Evolutionary conservation across 2,888 invertebrate genomes (phyloP), one percentile per base, ranked within the genome.

Genomic region (Temnothorax unifasciatus): DNA sequence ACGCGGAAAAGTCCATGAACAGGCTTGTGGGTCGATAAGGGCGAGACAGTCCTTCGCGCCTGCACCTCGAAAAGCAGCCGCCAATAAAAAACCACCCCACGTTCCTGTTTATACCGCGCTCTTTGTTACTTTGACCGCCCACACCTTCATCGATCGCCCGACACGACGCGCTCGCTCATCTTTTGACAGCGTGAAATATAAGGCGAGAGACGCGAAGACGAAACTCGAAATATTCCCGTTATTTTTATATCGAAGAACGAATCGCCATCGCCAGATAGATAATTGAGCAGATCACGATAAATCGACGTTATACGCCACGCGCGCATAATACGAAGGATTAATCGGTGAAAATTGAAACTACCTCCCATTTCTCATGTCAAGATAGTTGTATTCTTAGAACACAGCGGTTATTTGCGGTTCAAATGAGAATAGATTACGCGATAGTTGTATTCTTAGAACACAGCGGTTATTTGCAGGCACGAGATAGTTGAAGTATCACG

Each of bases 71-170:
- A 85, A 88, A 90, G 81, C 83, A 74, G 64, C 83, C 85, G 74
- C 83, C 88, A 85, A 90, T 88, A 88, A 90, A 86, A 84, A 87
- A 90, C 83, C 89, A 87, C 83, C 84, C 85, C 84, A 54, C 81
- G 83, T 82, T 82, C 69, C 85, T 88, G 88, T 89, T 90, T 88
- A 84, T 89, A 83, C 84, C 75, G 77, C 57, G 69, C 47, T 81
- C 85, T 86, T 90, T 88, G 89, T 90, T 86, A 82, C 85, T 84
- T 84, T 84, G 77, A 77, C 89, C 90, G 86, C 89, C 90, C 85
- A 86, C 89, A 84, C 86, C 85, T 90, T 85, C 85, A 89, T 90
- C 90, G 90, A 89, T 90, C 89, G 84, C 47, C 47, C 71, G 52
- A 71, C 69, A 83, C 82, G 75, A 52, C 75, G 84, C 74, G 68